Conservation (phyloP, 2,888 invertebrate species). For the Pachliopta kotzebuea region DNA sequence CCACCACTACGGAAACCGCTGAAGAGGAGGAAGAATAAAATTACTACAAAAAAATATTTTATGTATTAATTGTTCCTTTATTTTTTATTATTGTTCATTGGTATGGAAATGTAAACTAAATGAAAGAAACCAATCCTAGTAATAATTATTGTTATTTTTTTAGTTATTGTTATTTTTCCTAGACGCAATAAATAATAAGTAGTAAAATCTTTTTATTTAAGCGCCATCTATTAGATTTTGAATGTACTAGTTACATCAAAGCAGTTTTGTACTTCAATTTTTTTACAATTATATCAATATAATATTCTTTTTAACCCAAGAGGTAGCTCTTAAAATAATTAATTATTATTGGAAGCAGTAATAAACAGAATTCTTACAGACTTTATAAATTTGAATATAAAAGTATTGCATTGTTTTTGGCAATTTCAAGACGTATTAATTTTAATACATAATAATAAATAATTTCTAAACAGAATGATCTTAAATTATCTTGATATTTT, state of each 20-base stretch:
- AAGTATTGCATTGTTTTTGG: no score
- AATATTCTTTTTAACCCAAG: not conserved
- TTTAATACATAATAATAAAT: no score
- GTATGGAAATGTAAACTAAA: not conserved
- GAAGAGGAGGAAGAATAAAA: slow-evolving; percentile 44
- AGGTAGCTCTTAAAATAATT: slow-evolving; percentile 1
- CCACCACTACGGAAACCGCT: slow-evolving; percentile 45
- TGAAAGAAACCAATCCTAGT: not conserved
- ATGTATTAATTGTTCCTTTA: slow-evolving; percentile 3
- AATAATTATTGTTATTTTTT: slow-evolving; percentile 11
- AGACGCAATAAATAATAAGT: not conserved
- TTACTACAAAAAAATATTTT: slow-evolving; percentile 15
- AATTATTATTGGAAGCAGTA: no score
- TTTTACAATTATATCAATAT: not conserved
- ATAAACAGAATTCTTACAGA: no score
- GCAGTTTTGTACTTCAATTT: not conserved
- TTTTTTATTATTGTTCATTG: slow-evolving; percentile 12
- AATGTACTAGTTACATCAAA: not conserved
- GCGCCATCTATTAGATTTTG: slow-evolving; percentile 1
- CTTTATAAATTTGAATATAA: no score
- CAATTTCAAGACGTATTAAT: no score
- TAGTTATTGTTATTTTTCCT: slow-evolving; percentile 1
- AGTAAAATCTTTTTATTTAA: not conserved
- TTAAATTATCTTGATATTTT: no score
- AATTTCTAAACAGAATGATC: no score